Percentiles rank a stretch among this genome's conserved stretches.
These are phyloP conservation scores for Perccottus glenii DNA, from an alignment of 2,113 vertebrate species.

Conservation along the genomic window DNA sequence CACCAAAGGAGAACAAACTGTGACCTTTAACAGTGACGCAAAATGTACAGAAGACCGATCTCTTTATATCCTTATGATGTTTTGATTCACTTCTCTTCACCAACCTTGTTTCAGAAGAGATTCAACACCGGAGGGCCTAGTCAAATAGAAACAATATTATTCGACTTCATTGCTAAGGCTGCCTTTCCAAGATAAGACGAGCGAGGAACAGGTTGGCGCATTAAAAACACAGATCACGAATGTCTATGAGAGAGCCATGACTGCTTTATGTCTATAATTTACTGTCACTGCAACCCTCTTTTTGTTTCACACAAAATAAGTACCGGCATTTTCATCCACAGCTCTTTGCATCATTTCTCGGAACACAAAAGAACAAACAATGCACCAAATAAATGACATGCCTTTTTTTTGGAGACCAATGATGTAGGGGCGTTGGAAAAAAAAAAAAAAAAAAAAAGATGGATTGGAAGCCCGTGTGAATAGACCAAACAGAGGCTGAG, in stretches of 20 bases:
- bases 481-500: conserved; percentile 8
- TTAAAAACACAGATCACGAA: background rate
- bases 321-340: background rate
- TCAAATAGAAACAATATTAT: conserved; percentile 20
- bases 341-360: too few species aligned
- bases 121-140: background rate
- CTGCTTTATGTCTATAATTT: conserved; percentile 23
- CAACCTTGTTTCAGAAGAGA: background rate
- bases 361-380: too few species aligned
- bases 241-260: conserved; percentile 1
- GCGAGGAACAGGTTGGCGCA: background rate
- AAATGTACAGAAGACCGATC: background rate
- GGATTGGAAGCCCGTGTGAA: background rate
- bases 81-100: background rate
- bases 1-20: background rate
- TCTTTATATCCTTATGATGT: background rate
- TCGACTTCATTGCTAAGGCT: conserved; percentile 15
- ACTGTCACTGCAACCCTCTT: background rate
- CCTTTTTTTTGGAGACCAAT: conserved; percentile 4
- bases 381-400: conserved; percentile 7
- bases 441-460: background rate
- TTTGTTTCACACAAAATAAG: conserved; percentile 12
- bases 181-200: conserved; percentile 29
- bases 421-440: conserved; percentile 1
- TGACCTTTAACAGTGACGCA: background rate